Percentiles rank a stretch among this genome's conserved stretches.
Conservation (phyloP, 2,888 invertebrate species). For the Cabera pusaria region DNA sequence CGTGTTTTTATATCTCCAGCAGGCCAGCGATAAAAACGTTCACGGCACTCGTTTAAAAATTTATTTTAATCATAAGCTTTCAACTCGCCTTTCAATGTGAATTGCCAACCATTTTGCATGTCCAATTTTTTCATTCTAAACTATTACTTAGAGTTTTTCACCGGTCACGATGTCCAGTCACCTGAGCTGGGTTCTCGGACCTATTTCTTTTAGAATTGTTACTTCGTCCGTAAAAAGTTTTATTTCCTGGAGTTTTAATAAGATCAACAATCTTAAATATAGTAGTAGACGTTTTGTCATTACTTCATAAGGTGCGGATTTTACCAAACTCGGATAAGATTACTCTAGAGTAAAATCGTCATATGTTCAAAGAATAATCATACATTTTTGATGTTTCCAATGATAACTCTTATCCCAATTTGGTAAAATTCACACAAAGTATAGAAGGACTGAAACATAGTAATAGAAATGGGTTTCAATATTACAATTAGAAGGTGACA, state of each 20-base stretch:
- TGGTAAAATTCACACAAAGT: too few relatives aligned
- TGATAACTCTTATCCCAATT: too few relatives aligned
- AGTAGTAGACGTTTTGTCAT: too few relatives aligned
- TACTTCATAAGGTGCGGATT: too few relatives aligned
- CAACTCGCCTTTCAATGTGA: constrained; percentile 62
- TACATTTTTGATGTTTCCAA: too few relatives aligned
- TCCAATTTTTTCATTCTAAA: constrained; percentile 52
- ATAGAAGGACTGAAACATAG: too few relatives aligned
- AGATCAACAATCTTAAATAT: too few relatives aligned
- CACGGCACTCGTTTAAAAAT: constrained; percentile 51
- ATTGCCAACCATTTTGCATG: constrained; percentile 59
- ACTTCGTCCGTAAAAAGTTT: constrained; percentile 42
- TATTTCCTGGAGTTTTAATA: constrained; percentile 37
- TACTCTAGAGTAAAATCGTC: too few relatives aligned
- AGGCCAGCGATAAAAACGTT: constrained; percentile 53
- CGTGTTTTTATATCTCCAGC: constrained; percentile 49
- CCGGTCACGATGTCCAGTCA: constrained; percentile 36
- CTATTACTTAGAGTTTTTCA: constrained; percentile 54
- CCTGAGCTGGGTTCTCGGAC: constrained; percentile 20
- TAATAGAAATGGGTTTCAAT: too few relatives aligned
- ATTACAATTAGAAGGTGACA: too few relatives aligned
- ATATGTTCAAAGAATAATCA: too few relatives aligned
- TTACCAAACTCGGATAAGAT: too few relatives aligned
- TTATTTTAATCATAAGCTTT: constrained; percentile 70
- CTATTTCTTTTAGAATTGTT: constrained; percentile 38